Conservation (phyloP, 2,888 invertebrate genomes). For the Latrodectus elegans region DNA sequence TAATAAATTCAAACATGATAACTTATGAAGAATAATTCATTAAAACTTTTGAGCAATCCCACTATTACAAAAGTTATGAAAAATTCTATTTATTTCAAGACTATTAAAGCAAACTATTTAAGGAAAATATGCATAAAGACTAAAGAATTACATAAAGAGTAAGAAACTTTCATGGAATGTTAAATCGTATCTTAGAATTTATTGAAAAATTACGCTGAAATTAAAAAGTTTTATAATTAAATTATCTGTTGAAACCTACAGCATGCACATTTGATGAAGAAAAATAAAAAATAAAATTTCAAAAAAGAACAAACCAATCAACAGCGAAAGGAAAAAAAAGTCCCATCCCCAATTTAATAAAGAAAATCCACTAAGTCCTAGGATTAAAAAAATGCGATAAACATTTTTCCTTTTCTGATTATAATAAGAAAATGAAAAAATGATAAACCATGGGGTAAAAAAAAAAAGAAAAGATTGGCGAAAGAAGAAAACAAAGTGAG, state of each 20-base stretch:
- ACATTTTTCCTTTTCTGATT: slow-evolving; percentile 69
- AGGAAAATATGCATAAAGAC: too few species aligned
- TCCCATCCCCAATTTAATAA: slow-evolving; percentile 68
- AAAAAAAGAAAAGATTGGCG: slow-evolving; percentile 49
- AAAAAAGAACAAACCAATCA: slow-evolving; percentile 51
- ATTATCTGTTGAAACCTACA: slow-evolving; percentile 67
- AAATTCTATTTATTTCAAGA: too few species aligned
- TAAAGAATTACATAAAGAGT: too few species aligned
- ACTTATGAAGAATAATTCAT: too few species aligned
- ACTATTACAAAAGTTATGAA: too few species aligned
- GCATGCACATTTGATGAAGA: slow-evolving; percentile 1
- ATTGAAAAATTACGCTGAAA: slow-evolving; percentile 47
- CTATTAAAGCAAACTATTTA: too few species aligned
- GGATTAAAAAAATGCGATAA: slow-evolving; percentile 69
- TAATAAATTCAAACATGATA: too few species aligned
- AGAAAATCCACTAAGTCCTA: slow-evolving; percentile 67
- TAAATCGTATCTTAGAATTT: not conserved
- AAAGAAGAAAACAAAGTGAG: slow-evolving; percentile 58
- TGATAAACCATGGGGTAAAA: slow-evolving; percentile 46
- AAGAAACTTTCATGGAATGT: too few species aligned
- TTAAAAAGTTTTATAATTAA: slow-evolving; percentile 68
- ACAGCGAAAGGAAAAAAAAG: slow-evolving; percentile 52
- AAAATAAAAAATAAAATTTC: not conserved
- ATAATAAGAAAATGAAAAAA: slow-evolving; percentile 69
- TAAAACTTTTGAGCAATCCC: too few species aligned